Evolutionary conservation across 2,888 invertebrate genomes (phyloP), one percentile per base, ranked within the genome.

Genomic region (Drosophila histrio): DNA sequence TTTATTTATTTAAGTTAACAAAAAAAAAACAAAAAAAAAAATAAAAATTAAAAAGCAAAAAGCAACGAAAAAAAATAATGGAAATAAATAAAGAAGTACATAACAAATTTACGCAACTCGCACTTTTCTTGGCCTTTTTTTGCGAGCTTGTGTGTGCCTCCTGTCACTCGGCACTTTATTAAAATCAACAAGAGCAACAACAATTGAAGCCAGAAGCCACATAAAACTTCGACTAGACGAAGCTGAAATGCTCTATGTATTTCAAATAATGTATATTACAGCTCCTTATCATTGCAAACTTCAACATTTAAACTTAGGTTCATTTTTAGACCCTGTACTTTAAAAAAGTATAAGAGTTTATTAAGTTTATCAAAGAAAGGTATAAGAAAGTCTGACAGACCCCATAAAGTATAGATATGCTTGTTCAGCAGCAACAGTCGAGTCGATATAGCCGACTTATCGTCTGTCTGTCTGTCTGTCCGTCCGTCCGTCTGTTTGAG

Each of bases 91-190:
- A 58, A 49, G 22, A 66, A 78, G 74, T 72, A 77, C 73, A 84
- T 87, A 87, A 87, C 72, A 87, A 84, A 84, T 85, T 87, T 87
- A 85, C 84, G 85, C 87, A 87, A 79, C 77, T 66, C 56, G 59
- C 59, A 41, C 53, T 69, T 79, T 69, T 61, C 50, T 64, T 57
- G 43, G 60, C 58, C 64, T 52, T 66, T 68, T 50, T 59, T 13
- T 19, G 30, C 19, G 28, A 36, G 22, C 30, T 56, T n/a, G n/a
- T n/a, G n/a, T 5, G 11, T 22, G 34, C 30, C 43, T 32, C 7
- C 36, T 44, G 13, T 39, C 60, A 57, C 63, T 59, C 73, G 61
- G 72, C 72, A 87, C 87, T 87, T 81, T 87, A 84, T 87, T 87
- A 84, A 81, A 84, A 81, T 63, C 67, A 80, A 80, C 67, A 72